Base-by-base conservation (phyloP, 2,888 invertebrate genomes). In the Drosophila setosimentum region DNA sequence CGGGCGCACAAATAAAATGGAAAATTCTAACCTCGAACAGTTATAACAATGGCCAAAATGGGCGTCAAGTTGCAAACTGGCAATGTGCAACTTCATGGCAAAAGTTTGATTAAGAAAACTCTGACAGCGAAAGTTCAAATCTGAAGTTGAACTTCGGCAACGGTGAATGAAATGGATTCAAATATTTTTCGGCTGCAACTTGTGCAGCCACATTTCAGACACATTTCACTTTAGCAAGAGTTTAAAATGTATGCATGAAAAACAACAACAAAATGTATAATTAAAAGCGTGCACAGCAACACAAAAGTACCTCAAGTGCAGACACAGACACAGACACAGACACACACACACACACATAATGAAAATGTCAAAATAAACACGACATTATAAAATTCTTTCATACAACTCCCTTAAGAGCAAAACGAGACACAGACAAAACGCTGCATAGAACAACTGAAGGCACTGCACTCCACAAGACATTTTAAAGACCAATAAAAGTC, bases 361-460 rank as follows among this genome's bases (percentile, higher is more conserved):
- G 91, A 91, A 90, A 91, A 87, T 91, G 90, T 90, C 83, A 89
- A 89, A 89, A 89, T 89, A 90, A 89, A 91, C 91, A 89, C 90
- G 78, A 83, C 86, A 89, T 89, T 90, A 84, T 90, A 89, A 87
- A 89, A 64, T 61, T 70, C 62, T 61, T 21, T 16, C 50, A 58
- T 24, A 18, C 35, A 45, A 45, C 8, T 45, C 45, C 45, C 45
- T 24, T 3, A 45, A 24, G 21, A 24, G 8, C 29, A 40, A 53
- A 67, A 24, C 40, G 35, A 62, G 37, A 61, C 49, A 55, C 49
- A 73, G 57, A 72, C 70, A 69, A 66, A 73, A 45, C 27, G 62
- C 63, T 64, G 67, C 35, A 30, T 1, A 16, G 45, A 29, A 67
- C n/a, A 54, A 51, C 32, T 29, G 71, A 71, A 78, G 69, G 72